A percentile compares a stretch with the other conserved stretches of the same genome.
phyloP scores from a whole-genome alignment of 2,797 vertebrate species.

The Lophius americanus region DNA sequence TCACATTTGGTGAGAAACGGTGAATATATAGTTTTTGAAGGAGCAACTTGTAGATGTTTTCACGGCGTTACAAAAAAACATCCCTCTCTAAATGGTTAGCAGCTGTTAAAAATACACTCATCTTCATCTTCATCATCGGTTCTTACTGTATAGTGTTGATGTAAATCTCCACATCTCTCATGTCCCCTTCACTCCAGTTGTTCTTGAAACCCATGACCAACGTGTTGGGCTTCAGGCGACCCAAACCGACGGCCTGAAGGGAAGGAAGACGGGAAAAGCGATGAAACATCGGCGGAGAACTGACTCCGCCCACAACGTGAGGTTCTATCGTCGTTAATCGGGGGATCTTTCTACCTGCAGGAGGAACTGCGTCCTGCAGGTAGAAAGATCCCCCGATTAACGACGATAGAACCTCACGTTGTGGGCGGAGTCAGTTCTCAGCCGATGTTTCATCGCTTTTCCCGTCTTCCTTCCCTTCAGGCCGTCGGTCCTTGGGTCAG shows the following conservation, averaged over 20 bases:
- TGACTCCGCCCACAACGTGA: too few species aligned
- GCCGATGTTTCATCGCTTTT: too few species aligned
- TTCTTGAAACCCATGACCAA: conserved; percentile 96
- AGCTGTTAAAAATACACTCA: not conserved
- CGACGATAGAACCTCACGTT: too few species aligned
- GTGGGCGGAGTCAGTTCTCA: too few species aligned
- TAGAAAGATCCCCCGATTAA: too few species aligned
- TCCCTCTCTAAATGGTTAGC: not conserved
- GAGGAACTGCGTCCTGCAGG: conserved; percentile 91
- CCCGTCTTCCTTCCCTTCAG: conserved; percentile 76
- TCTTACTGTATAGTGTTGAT: conserved; percentile 96
- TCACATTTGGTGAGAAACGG: too few species aligned
- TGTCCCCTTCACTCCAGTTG: conserved; percentile 92
- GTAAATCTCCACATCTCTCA: conserved; percentile 94
- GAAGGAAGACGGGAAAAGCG: not conserved
- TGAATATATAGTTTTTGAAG: too few species aligned
- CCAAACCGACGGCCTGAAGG: conserved; percentile 90
- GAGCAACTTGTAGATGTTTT: too few species aligned
- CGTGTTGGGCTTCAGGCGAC: conserved; percentile 94
- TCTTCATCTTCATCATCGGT: not conserved
- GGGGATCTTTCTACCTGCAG: conserved; percentile 84
- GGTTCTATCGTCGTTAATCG: too few species aligned
- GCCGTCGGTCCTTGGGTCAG: conserved; percentile 93
- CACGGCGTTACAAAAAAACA: not conserved
- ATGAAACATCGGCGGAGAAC: too few species aligned